phyloP scores from a whole-genome alignment of 2,113 vertebrate genomes.

The Ia io region DNA sequence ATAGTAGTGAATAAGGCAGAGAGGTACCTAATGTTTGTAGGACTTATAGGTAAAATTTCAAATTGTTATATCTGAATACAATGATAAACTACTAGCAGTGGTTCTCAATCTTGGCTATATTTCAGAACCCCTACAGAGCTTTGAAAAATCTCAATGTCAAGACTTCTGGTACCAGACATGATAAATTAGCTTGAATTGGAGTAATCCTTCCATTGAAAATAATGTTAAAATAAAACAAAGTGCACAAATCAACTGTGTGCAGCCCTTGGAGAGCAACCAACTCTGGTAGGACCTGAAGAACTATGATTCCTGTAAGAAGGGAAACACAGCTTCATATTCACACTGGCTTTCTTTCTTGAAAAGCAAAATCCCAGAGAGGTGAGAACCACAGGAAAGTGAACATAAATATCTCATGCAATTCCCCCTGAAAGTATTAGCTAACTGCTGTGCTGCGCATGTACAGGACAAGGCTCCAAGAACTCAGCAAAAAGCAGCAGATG shows the following conservation, averaged over 20 bases:
- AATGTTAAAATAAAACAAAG: slow-evolving; percentile 1
- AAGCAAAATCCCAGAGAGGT: neutral
- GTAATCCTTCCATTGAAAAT: slow-evolving; percentile 32
- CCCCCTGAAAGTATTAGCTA: neutral
- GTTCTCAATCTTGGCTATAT: neutral
- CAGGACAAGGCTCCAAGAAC: neutral
- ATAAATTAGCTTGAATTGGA: neutral
- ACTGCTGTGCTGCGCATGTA: neutral
- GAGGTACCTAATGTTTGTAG: neutral
- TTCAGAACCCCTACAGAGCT: neutral
- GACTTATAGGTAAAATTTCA: neutral
- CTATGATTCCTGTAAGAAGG: neutral
- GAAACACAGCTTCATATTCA: neutral
- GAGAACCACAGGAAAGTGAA: neutral
- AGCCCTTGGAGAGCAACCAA: neutral
- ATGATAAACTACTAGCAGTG: neutral
- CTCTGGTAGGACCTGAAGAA: neutral
- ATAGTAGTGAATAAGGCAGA: neutral
- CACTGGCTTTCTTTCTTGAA: neutral
- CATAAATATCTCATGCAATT: neutral
- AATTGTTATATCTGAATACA: neutral
- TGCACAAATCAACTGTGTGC: neutral
- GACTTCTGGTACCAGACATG: neutral
- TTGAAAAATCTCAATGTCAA: neutral
- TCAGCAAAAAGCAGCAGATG: neutral